Evolutionary conservation across 2,797 vertebrate genomes (phyloP).

Genomic region (Notamacropus eugenii): DNA sequence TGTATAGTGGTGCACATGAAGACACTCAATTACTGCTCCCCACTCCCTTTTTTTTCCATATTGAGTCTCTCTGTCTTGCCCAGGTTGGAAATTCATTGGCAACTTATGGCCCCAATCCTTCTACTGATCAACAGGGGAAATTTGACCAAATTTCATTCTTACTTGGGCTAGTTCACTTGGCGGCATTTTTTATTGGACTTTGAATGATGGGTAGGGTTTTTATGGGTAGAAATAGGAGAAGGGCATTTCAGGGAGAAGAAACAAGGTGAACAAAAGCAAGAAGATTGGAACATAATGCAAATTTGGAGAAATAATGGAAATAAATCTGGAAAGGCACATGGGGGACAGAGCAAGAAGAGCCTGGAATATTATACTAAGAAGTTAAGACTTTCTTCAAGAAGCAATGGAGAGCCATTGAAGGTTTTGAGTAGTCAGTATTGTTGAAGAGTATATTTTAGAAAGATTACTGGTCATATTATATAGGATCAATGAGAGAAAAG

Average conservation of each 20-base stretch:
- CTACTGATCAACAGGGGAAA: too few relatives aligned
- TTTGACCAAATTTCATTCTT: neutral
- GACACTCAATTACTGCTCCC: neutral
- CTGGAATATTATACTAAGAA: neutral
- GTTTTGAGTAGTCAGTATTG: neutral
- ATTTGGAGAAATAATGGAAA: neutral
- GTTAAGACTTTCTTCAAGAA: neutral
- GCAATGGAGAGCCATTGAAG: neutral
- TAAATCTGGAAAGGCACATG: neutral
- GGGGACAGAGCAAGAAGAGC: neutral
- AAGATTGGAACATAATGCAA: neutral
- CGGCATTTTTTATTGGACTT: neutral
- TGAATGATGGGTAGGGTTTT: neutral
- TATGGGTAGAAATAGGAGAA: neutral
- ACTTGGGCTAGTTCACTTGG: neutral
- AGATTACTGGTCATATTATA: neutral
- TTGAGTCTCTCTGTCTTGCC: neutral
- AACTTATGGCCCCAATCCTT: neutral
- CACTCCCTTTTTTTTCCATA: neutral
- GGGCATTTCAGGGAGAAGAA: neutral
- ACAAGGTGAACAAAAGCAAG: neutral
- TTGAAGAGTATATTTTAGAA: neutral
- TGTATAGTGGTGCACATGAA: neutral
- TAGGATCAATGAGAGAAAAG: neutral
- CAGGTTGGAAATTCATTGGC: neutral